Evolutionary conservation across 2,888 invertebrate genomes (phyloP), one percentile per base, ranked within the genome.

Genomic region (Cancer borealis): DNA sequence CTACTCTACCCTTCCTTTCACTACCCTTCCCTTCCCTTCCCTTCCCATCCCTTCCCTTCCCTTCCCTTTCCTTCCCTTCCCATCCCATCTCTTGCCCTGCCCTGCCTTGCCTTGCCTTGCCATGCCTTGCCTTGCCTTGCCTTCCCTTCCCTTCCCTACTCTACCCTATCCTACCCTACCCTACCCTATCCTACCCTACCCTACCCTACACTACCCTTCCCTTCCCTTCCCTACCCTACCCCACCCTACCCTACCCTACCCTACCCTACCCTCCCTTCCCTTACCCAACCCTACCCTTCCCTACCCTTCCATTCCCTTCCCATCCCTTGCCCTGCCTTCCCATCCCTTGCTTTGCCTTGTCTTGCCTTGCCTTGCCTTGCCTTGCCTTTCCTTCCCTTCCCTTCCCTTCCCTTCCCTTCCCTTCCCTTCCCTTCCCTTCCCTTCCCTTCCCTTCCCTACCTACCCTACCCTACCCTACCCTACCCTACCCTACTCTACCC

Each of bases 61-160:
- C 49, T 49, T 0, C 49, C 49, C 14, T 54, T 10, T 14, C 3
- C 17, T 54, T 2, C 79, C 14, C 30, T 30, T 30, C 54, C 54
- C 30, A 3, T 3, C 79, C 4, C 17, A 3, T 26, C 26, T 6
- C n/a, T 17, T 12, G 0, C 49, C 49, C 49, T 39, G 2, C 39
- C 39, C 39, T 39, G 3, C 17, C 17, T 17, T 17, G 1, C 21
- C 5, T 21, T 4, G 6, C 12, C 66, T 66, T 1, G 1, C 1
- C 21, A 6, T 30, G 1, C 12, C 66, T 17, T 1, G 0, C 30
- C 3, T 17, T 0, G 6, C 30, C 79, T 30, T 26, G 12, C 17
- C 6, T 49, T 21, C 88, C 4, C 26, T n/a, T 47, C n/a, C 45
- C 8, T n/a, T 30, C 8, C 97, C 96, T n/a, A n/a, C n/a, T n/a